Evolutionary conservation across 2,113 vertebrate genomes (phyloP), one percentile per base, ranked within the genome.

Genomic region (Dasyprocta punctata): DNA sequence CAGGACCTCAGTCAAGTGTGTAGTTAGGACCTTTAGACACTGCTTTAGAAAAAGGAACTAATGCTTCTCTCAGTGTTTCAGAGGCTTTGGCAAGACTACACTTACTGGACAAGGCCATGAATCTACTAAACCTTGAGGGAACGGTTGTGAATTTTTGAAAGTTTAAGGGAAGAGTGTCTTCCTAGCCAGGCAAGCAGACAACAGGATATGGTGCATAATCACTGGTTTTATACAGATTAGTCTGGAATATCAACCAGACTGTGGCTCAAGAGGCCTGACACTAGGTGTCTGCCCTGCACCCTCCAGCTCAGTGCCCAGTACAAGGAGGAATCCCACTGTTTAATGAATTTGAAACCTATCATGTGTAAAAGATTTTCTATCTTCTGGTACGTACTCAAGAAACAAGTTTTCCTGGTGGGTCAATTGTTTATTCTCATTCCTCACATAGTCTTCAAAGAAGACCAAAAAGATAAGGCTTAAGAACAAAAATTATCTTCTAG

Each of bases 21-120:
- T 95, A 44, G 22, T 92, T 89, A 83, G 92, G 49, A 52, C n/a
- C n/a, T 88, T 95, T 36, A 81, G 82, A 96, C 33, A 83, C 9
- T 81, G 30, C 90, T 36, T 92, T 33, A 47, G 16, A 90, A 38
- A 7, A 87, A 69, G 61, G 47, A 94, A 83, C 65, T 49, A 92
- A 63, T 56, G 83, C 69, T 89, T 94, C 44, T 69, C 41, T 69
- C n/a, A 81, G n/a, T 28, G 24, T 5, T 77, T 88, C 63, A n/a
- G 30, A 75, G n/a, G n/a, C 52, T 61, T 71, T 58, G n/a, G 71
- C 16, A 67, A 90, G 44, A 90, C 33, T 33, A 75, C 22, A 20
- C 71, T 28, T 90, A 44, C 5, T 41, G 26, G 41, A 89, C 41
- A 94, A 82, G 56, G 38, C 30, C 36, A 49, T 71, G 49, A 86